Evolutionary conservation across 2,888 invertebrate genomes (phyloP).

Genomic region (Epirrhoe tristata): DNA sequence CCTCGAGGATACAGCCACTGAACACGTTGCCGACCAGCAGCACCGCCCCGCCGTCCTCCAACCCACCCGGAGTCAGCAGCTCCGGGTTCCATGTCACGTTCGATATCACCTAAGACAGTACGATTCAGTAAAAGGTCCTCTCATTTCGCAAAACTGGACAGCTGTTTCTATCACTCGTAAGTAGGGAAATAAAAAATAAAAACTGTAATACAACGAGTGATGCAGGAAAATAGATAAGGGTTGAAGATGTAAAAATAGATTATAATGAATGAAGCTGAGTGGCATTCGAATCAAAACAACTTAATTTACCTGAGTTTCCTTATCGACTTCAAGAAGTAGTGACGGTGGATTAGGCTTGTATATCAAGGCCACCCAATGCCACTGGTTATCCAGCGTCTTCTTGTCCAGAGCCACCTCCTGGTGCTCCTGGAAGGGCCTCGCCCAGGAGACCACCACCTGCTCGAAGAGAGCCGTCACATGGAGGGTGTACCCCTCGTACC

Average conservation of each 20-base stretch:
- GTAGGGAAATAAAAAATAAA: no score
- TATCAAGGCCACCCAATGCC: constrained; percentile 91
- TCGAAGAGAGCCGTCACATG: constrained; percentile 86
- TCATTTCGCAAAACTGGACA: no score
- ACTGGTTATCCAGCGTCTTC: constrained; percentile 91
- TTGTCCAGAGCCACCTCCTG: constrained; percentile 88
- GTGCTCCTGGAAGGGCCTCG: constrained; percentile 79
- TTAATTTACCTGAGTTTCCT: constrained; percentile 68
- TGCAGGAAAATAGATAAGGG: no score
- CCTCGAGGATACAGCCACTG: constrained; percentile 93
- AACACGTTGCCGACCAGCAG: constrained; percentile 92
- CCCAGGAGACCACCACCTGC: constrained; percentile 86
- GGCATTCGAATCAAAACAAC: no score
- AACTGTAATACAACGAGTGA: no score
- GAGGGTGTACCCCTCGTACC: constrained; percentile 87
- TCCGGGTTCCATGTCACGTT: constrained; percentile 92
- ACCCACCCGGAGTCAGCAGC: constrained; percentile 89
- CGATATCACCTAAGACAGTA: constrained; percentile 86
- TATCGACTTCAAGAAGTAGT: constrained; percentile 73
- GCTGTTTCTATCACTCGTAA: no score
- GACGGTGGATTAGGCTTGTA: constrained; percentile 81
- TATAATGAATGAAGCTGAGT: no score
- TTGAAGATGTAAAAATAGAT: no score
- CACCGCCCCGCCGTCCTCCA: constrained; percentile 89
- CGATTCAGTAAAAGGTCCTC: background rate